Conservation (phyloP, 2,888 invertebrate species). For the Mayetiola destructor region DNA sequence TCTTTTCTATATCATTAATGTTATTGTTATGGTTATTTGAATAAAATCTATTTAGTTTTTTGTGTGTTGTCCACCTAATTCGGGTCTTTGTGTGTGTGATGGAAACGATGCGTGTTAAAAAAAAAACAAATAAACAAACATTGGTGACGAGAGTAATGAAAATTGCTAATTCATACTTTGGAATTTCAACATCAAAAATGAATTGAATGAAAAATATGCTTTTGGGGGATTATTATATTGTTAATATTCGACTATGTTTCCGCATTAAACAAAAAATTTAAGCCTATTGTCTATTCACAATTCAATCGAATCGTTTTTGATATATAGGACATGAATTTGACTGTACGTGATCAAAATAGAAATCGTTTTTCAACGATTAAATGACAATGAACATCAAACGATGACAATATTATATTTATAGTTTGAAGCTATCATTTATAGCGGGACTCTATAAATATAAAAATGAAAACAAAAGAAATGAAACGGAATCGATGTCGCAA, state of each 20-base stretch:
- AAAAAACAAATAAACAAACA: background rate
- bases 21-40: background rate
- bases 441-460: no score
- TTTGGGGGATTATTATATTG: no score
- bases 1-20: background rate
- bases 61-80: background rate
- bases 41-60: background rate
- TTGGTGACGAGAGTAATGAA: background rate
- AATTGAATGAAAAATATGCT: background rate
- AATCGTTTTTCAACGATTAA: no score
- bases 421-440: no score
- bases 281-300: background rate
- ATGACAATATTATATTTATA: no score
- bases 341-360: constrained; percentile 1
- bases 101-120: background rate
- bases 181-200: constrained; percentile 3
- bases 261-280: background rate
- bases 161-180: background rate
- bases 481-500: no score
- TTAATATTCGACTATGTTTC: no score
- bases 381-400: no score
- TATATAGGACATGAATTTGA: background rate
- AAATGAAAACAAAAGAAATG: no score
- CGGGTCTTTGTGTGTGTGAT: background rate
- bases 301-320: background rate